A percentile compares a stretch with the other conserved stretches of the same genome.
These are phyloP conservation scores for Podiceps cristatus DNA, from an alignment of 2,113 vertebrate genomes.

Conservation along the genomic window DNA sequence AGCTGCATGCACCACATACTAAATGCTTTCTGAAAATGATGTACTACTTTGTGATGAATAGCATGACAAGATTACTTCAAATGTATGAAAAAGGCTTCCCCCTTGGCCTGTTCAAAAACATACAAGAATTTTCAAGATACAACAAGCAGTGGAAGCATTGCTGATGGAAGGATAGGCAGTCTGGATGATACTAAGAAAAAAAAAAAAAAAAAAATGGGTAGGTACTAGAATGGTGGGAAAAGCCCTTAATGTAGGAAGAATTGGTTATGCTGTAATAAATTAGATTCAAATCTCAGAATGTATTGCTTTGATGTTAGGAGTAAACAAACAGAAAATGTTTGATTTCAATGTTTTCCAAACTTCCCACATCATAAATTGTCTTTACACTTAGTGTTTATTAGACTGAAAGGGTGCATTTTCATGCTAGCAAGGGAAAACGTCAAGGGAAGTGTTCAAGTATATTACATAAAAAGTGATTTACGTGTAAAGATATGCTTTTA, in stretches of 20 bases:
- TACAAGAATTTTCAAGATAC: not conserved
- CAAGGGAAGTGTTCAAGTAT: not conserved
- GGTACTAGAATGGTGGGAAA: not conserved
- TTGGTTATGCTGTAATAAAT: not conserved
- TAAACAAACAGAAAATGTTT: not conserved
- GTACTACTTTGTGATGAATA: not conserved
- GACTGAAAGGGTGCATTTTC: not conserved
- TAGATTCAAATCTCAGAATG: not conserved
- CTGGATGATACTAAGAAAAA: not conserved
- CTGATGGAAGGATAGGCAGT: not conserved
- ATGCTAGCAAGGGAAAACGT: not conserved
- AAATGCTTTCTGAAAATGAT: not conserved
- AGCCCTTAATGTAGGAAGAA: not conserved
- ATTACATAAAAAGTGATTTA: not conserved
- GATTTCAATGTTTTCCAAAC: not conserved
- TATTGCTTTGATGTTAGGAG: not conserved
- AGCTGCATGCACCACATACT: rapidly evolving
- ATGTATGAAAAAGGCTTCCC: not conserved
- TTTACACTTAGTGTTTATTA: not conserved
- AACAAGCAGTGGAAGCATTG: not conserved
- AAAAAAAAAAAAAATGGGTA: rapidly evolving
- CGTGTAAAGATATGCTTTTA: not conserved
- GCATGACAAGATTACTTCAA: not conserved
- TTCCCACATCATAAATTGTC: not conserved
- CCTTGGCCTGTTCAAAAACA: not conserved